These are phyloP conservation scores for Xylocopa sonorina DNA, from an alignment of 1,140 invertebrate species.

Conservation along the genomic window DNA sequence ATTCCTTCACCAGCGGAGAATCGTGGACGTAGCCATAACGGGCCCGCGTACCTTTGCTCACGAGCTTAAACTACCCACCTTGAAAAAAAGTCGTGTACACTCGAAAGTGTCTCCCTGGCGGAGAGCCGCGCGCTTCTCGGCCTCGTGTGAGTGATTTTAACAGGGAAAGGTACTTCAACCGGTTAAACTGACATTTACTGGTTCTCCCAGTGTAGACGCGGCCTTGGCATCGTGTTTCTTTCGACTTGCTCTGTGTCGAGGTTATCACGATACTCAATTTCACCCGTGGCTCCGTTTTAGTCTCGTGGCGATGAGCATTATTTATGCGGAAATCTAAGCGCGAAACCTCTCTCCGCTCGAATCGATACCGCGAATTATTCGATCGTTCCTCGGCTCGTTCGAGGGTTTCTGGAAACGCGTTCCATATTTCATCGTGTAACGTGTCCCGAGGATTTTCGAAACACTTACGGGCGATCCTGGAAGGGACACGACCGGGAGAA, in stretches of 20 bases:
- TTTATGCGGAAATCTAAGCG: neutral
- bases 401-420: no score
- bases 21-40: slow-evolving; percentile 25
- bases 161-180: slow-evolving; percentile 46
- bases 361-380: no score
- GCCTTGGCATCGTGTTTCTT: slow-evolving; percentile 55
- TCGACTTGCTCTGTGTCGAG: slow-evolving; percentile 51
- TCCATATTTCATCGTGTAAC: no score
- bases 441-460: neutral
- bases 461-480: no score
- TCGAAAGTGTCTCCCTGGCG: slow-evolving; percentile 1
- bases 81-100: slow-evolving; percentile 18
- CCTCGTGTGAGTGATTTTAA: slow-evolving; percentile 40
- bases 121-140: neutral
- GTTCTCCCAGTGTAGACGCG: slow-evolving; percentile 21
- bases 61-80: neutral
- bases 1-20: slow-evolving; percentile 14
- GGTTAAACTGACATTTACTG: slow-evolving; percentile 55
- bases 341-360: no score
- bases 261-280: slow-evolving; percentile 51
- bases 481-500: neutral
- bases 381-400: no score
- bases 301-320: neutral
- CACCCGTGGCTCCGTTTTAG: neutral
- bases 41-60: neutral